A percentile compares a stretch with the other conserved stretches of the same genome.
phyloP scores from a whole-genome alignment of 2,113 vertebrate genomes.

The Cichladusa arquata region DNA sequence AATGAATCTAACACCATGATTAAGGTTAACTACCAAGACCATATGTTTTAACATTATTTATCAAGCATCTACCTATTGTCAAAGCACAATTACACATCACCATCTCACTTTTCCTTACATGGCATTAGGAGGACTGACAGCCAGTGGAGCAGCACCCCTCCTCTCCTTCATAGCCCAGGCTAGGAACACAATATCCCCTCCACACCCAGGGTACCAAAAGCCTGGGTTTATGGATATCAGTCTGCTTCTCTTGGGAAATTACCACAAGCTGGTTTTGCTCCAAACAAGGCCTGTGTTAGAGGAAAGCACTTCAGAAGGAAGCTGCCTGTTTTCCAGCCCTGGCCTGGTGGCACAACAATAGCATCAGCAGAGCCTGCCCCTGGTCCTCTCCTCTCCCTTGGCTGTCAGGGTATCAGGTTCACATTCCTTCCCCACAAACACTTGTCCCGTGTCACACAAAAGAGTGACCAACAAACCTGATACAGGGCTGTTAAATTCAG shows the following conservation, averaged over 20 bases:
- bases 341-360: neutral
- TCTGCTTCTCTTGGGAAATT: neutral
- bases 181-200: neutral
- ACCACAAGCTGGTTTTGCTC: neutral
- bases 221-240: neutral
- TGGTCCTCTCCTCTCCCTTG: neutral
- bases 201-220: neutral
- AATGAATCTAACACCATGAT: constrained; percentile 1
- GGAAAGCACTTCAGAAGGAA: neutral
- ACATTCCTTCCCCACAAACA: constrained; percentile 72
- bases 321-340: neutral
- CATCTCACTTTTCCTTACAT: neutral
- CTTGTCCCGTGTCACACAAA: constrained; percentile 68
- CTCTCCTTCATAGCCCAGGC: neutral
- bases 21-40: constrained; percentile 1
- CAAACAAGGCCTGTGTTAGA: neutral
- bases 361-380: neutral
- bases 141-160: neutral
- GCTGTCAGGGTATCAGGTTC: constrained; percentile 19
- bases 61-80: neutral
- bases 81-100: neutral
- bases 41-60: constrained; percentile 12
- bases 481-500: constrained; percentile 67
- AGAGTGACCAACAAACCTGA: constrained; percentile 73
- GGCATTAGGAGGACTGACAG: neutral